Conservation (phyloP, 2,888 invertebrate genomes). For the Digitonthophagus gazella region DNA sequence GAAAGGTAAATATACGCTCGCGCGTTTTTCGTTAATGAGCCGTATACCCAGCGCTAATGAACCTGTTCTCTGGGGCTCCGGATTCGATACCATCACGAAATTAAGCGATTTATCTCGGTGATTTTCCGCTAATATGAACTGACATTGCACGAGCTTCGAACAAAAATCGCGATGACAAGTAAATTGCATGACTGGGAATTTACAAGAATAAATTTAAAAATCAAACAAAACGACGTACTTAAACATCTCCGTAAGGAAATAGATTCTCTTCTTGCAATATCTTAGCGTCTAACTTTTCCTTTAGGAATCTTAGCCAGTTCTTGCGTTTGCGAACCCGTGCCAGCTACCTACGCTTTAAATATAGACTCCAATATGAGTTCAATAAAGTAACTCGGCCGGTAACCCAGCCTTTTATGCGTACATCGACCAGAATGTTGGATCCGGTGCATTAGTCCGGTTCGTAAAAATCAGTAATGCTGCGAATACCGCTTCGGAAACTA, state of each 20-base stretch:
- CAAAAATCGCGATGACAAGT: neutral
- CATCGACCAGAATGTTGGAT: neutral
- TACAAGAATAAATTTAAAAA: too few relatives aligned
- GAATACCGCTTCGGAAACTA: neutral
- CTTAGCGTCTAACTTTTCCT: too few relatives aligned
- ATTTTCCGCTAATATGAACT: neutral
- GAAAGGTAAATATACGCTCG: neutral
- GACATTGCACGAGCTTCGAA: too few relatives aligned
- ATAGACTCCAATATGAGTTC: neutral
- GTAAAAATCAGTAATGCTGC: neutral
- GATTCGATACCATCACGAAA: neutral
- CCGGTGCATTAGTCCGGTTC: neutral
- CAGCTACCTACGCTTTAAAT: neutral
- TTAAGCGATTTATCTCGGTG: neutral
- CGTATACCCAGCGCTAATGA: neutral
- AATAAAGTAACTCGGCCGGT: neutral
- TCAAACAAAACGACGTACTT: too few relatives aligned
- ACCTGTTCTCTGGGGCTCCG: neutral
- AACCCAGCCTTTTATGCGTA: neutral
- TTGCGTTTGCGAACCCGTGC: neutral
- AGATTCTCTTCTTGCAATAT: too few relatives aligned
- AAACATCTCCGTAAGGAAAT: too few relatives aligned
- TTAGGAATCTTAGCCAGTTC: too few relatives aligned
- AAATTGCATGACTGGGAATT: too few relatives aligned
- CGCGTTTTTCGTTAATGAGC: neutral